phyloP scores from a whole-genome alignment of 2,888 invertebrate species.

The Xanthia togata region DNA sequence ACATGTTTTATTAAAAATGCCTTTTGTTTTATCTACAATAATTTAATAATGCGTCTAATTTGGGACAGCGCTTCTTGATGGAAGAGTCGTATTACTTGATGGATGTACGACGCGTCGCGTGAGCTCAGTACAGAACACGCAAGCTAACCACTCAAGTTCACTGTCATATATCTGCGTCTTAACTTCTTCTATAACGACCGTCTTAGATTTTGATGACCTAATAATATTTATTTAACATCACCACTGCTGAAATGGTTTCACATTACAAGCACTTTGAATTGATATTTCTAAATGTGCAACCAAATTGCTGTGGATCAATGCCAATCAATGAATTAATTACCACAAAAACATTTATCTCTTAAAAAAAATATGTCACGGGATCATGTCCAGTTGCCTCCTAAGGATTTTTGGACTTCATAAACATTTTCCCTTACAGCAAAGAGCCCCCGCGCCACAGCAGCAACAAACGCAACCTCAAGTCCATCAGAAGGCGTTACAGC shows the following conservation, averaged over 20 bases:
- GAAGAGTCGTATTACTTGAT: no score
- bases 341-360: neutral
- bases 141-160: no score
- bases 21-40: no score
- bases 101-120: no score
- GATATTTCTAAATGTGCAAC: neutral
- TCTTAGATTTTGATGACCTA: no score
- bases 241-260: neutral
- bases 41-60: no score
- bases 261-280: neutral
- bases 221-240: neutral
- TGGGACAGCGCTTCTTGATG: no score
- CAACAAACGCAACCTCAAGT: constrained; percentile 84
- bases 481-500: constrained; percentile 93
- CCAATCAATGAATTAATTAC: neutral
- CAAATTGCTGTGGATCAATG: neutral
- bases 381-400: neutral
- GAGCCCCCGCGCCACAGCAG: constrained; percentile 83
- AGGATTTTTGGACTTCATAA: neutral
- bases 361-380: neutral
- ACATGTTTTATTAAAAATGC: no score
- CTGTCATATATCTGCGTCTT: no score
- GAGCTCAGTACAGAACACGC: no score
- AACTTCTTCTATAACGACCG: no score
- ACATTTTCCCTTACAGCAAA: constrained; percentile 67